These are phyloP conservation scores for Folsomia manolachei DNA, from an alignment of 2,888 invertebrate genomes.

Conservation along the genomic window DNA sequence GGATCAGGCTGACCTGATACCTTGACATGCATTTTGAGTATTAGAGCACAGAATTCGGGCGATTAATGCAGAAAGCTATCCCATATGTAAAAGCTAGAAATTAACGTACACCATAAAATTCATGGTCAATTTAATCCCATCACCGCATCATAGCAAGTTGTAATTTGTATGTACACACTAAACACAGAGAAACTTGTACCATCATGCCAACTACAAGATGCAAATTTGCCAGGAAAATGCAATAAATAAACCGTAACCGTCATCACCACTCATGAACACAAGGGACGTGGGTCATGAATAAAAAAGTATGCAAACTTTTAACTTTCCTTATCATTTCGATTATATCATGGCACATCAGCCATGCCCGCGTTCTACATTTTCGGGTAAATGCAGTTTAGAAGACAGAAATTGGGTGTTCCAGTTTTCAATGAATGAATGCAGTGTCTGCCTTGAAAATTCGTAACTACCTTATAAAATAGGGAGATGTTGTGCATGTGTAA, in stretches of 20 bases:
- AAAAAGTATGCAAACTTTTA: not conserved
- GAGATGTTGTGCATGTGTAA: not conserved
- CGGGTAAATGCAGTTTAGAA: not conserved
- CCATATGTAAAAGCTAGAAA: no score
- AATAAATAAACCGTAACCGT: not conserved
- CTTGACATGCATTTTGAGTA: not conserved
- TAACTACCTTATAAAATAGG: no score
- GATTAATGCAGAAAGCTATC: no score
- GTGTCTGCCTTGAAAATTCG: not conserved
- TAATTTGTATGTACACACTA: no score
- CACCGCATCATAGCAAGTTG: no score
- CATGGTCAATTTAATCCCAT: no score
- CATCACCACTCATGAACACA: not conserved
- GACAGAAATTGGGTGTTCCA: not conserved
- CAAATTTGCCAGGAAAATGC: not conserved
- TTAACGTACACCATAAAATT: no score
- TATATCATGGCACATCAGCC: not conserved
- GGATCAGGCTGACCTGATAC: not conserved
- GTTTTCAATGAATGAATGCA: not conserved
- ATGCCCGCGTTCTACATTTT: not conserved
- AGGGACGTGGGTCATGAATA: not conserved
- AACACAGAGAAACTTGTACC: no score
- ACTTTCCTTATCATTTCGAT: not conserved
- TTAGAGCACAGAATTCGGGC: no score
- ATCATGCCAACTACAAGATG: not conserved